Base-by-base conservation (phyloP, 2,113 vertebrate genomes). In the Raja brachyura region DNA sequence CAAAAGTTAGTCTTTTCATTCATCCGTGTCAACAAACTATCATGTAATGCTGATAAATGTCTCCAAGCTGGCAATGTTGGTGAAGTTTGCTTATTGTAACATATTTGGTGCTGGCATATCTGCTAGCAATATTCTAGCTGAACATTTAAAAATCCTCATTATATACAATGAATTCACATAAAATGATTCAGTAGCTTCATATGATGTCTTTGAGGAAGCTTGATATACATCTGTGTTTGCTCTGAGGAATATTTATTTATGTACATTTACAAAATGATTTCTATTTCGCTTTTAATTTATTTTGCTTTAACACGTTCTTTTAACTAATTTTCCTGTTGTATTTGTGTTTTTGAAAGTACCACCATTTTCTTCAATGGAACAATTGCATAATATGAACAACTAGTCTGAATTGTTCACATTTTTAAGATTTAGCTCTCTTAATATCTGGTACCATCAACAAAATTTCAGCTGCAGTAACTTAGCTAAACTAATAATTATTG, bases 61-160 rank as follows among this genome's bases (percentile, higher is more conserved):
- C 16, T 61, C 56, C 56, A 28, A 61, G 48, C 81, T 61, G 59
- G 83, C 56, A 61, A 86, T 63, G 25, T 20, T 86, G 59, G 31
- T 28, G 31, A 88, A 63, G 83, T n/a, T 88, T 63, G 59, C 39
- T 88, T 31, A 66, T 31, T n/a, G 56, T 28, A 31, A 31, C 59
- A 88, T 66, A 88, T n/a, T 88, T 88, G 7, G n/a, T 61, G n/a
- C 10, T 63, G 59, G 83, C 83, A 88, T 16, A 88, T 63, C 59
- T 63, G 83, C 83, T 14, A 63, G n/a, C 22, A 63, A 28, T 63
- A 88, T 88, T 63, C 11, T n/a, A 88, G 59, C 5, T 88, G 83
- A 6, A 31, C n/a, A 88, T 85, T 56, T 28, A 63, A 88, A 61
- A 63, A 88, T 56, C 9, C 25, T 14, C 61, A n/a, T 28, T 56